These are phyloP conservation scores for Plusia festucae DNA, from an alignment of 2,888 invertebrate species.

Conservation along the genomic window DNA sequence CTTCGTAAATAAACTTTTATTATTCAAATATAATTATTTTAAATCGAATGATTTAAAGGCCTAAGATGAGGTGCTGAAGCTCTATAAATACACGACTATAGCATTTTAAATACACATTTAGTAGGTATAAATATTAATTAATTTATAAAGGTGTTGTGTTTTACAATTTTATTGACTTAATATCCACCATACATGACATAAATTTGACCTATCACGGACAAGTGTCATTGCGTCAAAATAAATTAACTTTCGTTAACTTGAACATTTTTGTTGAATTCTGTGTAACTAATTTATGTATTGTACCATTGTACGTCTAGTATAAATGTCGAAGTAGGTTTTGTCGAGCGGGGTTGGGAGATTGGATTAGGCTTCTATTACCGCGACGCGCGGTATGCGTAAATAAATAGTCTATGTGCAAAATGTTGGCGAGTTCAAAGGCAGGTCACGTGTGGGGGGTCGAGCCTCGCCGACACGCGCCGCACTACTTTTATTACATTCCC, in stretches of 20 bases:
- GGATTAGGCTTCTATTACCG: constrained; percentile 69
- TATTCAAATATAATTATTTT: no score
- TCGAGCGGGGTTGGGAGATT: constrained; percentile 55
- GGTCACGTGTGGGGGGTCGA: constrained; percentile 77
- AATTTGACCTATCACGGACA: background rate
- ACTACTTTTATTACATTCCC: constrained; percentile 85
- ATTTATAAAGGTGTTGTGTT: no score
- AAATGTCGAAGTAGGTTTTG: constrained; percentile 34
- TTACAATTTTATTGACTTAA: no score
- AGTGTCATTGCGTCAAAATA: background rate
- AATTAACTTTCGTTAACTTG: background rate
- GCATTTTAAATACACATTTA: no score
- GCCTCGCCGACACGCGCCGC: constrained; percentile 71
- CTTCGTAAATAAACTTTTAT: no score
- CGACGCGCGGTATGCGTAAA: constrained; percentile 74
- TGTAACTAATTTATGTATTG: constrained; percentile 29
- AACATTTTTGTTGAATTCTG: no score
- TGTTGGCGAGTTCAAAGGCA: constrained; percentile 71
- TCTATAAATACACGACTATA: no score
- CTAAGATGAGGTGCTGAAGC: no score
- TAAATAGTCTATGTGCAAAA: constrained; percentile 72
- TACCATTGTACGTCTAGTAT: no score
- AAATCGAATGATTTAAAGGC: no score
- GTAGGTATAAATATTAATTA: no score
- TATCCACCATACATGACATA: no score